phyloP scores from a whole-genome alignment of 2,797 vertebrate species.

The Poeciliopsis paucimaculata region DNA sequence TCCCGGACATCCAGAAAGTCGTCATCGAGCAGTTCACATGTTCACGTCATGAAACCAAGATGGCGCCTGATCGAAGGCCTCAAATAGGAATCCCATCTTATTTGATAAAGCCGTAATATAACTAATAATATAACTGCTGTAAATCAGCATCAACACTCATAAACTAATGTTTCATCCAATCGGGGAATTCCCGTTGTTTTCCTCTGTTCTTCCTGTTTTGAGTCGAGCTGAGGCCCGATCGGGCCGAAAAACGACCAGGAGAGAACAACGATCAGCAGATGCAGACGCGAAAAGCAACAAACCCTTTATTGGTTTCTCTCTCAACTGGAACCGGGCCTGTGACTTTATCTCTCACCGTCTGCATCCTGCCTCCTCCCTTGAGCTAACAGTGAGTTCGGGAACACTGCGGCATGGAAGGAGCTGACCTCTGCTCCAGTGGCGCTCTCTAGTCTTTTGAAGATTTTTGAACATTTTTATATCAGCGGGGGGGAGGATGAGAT shows the following conservation, averaged over 20 bases:
- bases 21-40: too few relatives aligned
- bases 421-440: constrained; percentile 3
- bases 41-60: too few relatives aligned
- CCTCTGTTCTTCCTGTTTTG: neutral
- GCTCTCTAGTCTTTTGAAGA: neutral
- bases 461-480: neutral
- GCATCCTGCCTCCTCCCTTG: constrained; percentile 39
- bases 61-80: neutral
- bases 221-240: neutral
- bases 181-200: neutral
- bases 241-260: neutral
- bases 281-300: neutral
- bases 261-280: too few relatives aligned
- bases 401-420: constrained; percentile 2
- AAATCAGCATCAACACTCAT: neutral
- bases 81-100: neutral
- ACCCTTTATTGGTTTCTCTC: neutral
- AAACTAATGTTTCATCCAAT: neutral
- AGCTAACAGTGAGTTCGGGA: constrained; percentile 28
- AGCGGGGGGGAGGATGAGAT: neutral
- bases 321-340: neutral
- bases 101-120: neutral
- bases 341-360: constrained; percentile 44
- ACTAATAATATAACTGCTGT: neutral
- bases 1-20: neutral